A percentile compares a stretch with the other conserved stretches of the same genome.
These are phyloP conservation scores for Prenolepis imparis DNA, from an alignment of 2,888 invertebrate genomes.

Conservation along the genomic window DNA sequence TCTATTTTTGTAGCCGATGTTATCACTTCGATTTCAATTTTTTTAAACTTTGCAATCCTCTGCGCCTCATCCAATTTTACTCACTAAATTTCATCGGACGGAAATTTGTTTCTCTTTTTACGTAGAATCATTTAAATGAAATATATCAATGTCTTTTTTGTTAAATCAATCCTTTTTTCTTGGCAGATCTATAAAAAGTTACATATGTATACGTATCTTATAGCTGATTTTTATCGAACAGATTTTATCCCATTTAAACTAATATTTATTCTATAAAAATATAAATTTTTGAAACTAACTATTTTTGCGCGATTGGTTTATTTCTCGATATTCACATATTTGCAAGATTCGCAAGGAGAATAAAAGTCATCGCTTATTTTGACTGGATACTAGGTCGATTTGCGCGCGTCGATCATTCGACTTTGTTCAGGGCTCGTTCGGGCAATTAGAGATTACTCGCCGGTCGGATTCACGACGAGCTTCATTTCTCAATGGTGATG, in stretches of 20 bases:
- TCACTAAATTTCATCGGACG: slow-evolving; percentile 42
- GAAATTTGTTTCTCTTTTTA: slow-evolving; percentile 19
- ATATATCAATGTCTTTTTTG: slow-evolving; percentile 1
- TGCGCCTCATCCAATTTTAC: slow-evolving; percentile 28
- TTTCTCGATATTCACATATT: not conserved
- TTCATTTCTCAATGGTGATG: slow-evolving; percentile 32
- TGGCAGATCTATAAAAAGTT: not conserved
- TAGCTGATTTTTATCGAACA: not conserved
- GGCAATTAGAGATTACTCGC: slow-evolving; percentile 49
- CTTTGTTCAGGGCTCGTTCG: not conserved
- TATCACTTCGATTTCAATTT: slow-evolving; percentile 49
- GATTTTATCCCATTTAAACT: not conserved
- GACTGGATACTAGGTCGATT: not conserved
- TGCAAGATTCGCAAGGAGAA: not conserved
- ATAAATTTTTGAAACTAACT: not conserved
- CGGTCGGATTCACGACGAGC: not conserved
- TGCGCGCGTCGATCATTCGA: slow-evolving; percentile 10
- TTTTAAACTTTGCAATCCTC: slow-evolving; percentile 34
- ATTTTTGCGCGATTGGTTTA: not conserved
- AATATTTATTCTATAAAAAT: not conserved
- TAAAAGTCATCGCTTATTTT: not conserved
- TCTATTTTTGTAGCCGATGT: slow-evolving; percentile 45
- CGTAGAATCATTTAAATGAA: slow-evolving; percentile 19
- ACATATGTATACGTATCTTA: not conserved
- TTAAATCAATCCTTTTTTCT: not conserved